Evolutionary conservation across 2,113 vertebrate species (phyloP).

Genomic region (Australoheros scitulus): DNA sequence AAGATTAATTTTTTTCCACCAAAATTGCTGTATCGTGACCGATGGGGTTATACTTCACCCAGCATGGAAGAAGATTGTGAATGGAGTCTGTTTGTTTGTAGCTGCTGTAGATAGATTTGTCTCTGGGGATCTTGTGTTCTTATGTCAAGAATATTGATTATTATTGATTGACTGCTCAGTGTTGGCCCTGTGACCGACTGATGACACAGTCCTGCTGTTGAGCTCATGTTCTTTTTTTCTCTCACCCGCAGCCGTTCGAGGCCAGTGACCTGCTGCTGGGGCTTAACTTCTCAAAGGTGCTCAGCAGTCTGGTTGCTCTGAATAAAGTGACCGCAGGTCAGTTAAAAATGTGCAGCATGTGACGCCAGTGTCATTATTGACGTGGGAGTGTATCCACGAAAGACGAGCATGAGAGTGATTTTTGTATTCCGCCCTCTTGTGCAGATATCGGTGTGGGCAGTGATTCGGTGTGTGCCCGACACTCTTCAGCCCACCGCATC

Average conservation of each 20-base stretch:
- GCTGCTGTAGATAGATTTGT: slow-evolving; percentile 13
- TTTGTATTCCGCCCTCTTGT: slow-evolving; percentile 34
- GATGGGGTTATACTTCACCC: background rate
- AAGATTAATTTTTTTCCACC: no score
- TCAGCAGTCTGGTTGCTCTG: slow-evolving; percentile 92
- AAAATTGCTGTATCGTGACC: no score
- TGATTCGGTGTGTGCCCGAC: slow-evolving; percentile 92
- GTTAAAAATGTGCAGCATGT: slow-evolving; percentile 37
- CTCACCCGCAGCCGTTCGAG: slow-evolving; percentile 89
- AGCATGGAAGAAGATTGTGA: background rate
- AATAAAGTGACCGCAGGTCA: slow-evolving; percentile 98
- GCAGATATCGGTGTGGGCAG: slow-evolving; percentile 96
- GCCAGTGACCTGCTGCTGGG: slow-evolving; percentile 96
- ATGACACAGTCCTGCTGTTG: slow-evolving; percentile 30
- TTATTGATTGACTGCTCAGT: slow-evolving; percentile 35
- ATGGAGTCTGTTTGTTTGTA: background rate
- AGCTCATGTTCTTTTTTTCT: background rate
- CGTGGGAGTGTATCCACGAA: background rate
- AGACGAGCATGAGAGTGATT: slow-evolving; percentile 20
- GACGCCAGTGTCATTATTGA: background rate
- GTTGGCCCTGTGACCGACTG: slow-evolving; percentile 3
- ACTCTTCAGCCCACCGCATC: slow-evolving; percentile 91
- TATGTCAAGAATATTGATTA: slow-evolving; percentile 26
- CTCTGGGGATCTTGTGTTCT: slow-evolving; percentile 12
- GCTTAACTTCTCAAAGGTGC: slow-evolving; percentile 95